Percentiles rank a stretch among this genome's conserved stretches.
Conservation (phyloP, 2,888 invertebrate genomes). For the Polylopha cassiicola region DNA sequence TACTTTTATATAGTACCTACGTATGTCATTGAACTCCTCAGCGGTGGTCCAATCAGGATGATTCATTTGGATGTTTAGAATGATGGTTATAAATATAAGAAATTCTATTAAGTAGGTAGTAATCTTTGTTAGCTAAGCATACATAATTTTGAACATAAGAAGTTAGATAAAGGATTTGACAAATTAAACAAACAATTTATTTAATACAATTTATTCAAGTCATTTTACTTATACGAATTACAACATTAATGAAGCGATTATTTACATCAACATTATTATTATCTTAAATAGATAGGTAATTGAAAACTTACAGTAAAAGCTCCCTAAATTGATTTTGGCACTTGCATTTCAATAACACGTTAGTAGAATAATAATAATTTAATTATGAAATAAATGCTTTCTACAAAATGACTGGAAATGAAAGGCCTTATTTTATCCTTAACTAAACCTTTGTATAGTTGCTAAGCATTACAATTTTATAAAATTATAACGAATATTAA, state of each 20-base stretch:
- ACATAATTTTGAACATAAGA: not conserved
- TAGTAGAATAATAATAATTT: conserved; percentile 20
- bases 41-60: no score
- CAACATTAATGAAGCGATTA: conserved; percentile 59
- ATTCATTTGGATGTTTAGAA: no score
- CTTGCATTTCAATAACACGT: conserved; percentile 53
- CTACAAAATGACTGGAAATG: no score
- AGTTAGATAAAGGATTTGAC: not conserved
- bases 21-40: no score
- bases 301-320: conserved; percentile 59
- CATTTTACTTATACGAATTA: conserved; percentile 50
- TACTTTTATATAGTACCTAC: no score
- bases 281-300: conserved; percentile 34
- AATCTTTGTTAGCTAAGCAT: not conserved
- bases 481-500: no score
- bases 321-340: conserved; percentile 71
- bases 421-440: no score
- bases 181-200: conserved; percentile 32
- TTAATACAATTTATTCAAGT: conserved; percentile 60
- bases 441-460: no score
- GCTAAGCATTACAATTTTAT: no score
- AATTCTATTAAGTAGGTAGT: no score
- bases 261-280: conserved; percentile 46
- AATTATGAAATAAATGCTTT: no score
- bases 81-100: no score